phyloP scores from a whole-genome alignment of 2,888 invertebrate species.

The Schizaphis graminum region DNA sequence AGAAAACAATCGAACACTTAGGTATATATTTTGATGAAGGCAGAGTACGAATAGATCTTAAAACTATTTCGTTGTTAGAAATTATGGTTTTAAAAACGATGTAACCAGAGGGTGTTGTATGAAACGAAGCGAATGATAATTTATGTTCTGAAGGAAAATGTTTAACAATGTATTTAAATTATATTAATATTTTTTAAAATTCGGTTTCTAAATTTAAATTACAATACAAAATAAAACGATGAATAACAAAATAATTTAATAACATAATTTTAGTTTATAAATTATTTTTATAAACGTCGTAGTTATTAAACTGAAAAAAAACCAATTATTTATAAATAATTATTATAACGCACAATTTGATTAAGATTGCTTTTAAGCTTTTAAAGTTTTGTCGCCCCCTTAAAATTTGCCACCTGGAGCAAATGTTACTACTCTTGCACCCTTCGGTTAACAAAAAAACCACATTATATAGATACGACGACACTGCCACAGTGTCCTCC shows the following conservation, averaged over 20 bases:
- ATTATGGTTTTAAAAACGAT: background rate
- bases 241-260: background rate
- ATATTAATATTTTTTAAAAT: background rate
- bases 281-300: background rate
- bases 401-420: background rate
- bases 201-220: background rate
- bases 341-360: background rate
- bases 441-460: too few relatives aligned
- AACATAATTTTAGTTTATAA: background rate
- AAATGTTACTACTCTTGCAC: background rate
- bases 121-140: background rate
- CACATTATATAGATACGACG: too few relatives aligned
- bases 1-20: background rate
- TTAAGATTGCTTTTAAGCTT: background rate
- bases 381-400: background rate
- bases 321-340: background rate
- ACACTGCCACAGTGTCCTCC: too few relatives aligned
- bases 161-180: background rate
- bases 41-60: background rate
- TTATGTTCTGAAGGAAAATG: background rate
- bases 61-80: background rate
- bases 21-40: background rate
- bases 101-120: background rate
- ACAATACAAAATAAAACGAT: background rate
- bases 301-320: background rate